Evolutionary conservation across 2,797 vertebrate species (phyloP), one percentile per base, ranked within the genome.

Genomic region (Cuniculus paca): DNA sequence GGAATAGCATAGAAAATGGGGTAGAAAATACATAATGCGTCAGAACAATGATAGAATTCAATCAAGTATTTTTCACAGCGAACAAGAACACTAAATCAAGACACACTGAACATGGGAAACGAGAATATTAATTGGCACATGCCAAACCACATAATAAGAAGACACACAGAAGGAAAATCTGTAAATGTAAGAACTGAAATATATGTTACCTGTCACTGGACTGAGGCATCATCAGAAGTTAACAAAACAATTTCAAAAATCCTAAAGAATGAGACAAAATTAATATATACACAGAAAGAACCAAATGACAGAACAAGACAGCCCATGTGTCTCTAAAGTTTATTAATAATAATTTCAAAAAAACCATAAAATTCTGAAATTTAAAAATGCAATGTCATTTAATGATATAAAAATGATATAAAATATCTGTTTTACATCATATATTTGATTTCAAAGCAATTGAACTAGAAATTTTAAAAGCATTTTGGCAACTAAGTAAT

Each of bases 231-330:
- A 36, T 34, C 20, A 10, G 19, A 45, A 92, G 58, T 52, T 14
- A 56, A 63, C 14, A 60, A 34, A 74, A 45, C 22, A 63, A 78
- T 70, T 82, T 58, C 36, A 88, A 26, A 92, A 95, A 80, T 95
- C 63, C 52, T 56, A 56, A 42, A 60, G 7, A 80, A 31, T 52
- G 60, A 65, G 48, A 74, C 34, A 74, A 16, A 90, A 82, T n/a
- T 50, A 92, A 42, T 7, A 31, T 2, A 36, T 48, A 63, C 45
- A 17, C 16, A 70, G 17, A 79, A 91, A 60, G 78, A 84, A 58
- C n/a, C 50, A 39, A 72, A 36, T 45, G 42, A 22, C 24, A 91
- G 36, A 52, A 39, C 17, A 75, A 61, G 7, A 54, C 8, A 88
- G 72, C 19, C 36, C 5, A 8, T 45, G 3, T 60, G 68, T 60